phyloP scores from a whole-genome alignment of 2,888 invertebrate species.

The Drosophila affinis region DNA sequence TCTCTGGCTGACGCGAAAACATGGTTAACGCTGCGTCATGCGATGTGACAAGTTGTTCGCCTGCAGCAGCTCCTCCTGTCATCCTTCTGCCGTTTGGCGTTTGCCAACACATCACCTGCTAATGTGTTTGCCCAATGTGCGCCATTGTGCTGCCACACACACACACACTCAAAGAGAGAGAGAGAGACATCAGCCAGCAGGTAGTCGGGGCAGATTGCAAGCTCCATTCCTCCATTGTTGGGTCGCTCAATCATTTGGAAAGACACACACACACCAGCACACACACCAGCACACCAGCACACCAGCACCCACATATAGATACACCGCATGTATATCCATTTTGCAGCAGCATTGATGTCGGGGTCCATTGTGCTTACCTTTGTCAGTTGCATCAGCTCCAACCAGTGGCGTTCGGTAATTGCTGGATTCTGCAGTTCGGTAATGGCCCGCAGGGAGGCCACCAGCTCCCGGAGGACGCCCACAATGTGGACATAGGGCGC shows the following conservation, averaged over 20 bases:
- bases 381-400: slow-evolving; percentile 96
- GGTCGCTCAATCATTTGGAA: slow-evolving; percentile 54
- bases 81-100: background rate
- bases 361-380: slow-evolving; percentile 86
- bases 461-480: slow-evolving; percentile 93
- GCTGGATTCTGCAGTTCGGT: slow-evolving; percentile 97
- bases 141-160: slow-evolving; percentile 12
- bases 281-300: slow-evolving; percentile 6
- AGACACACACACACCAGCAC: slow-evolving; percentile 8
- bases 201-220: slow-evolving; percentile 4
- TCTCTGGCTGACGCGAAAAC: background rate
- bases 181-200: slow-evolving; percentile 1
- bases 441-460: slow-evolving; percentile 96
- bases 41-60: slow-evolving; percentile 1
- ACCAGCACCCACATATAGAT: slow-evolving; percentile 5
- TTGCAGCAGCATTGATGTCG: slow-evolving; percentile 5
- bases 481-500: slow-evolving; percentile 92
- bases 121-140: slow-evolving; percentile 53
- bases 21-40: slow-evolving; percentile 8
- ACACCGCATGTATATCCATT: background rate
- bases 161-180: slow-evolving; percentile 14
- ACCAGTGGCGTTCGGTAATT: slow-evolving; percentile 97
- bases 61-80: slow-evolving; percentile 1
- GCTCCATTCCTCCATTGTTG: slow-evolving; percentile 36
- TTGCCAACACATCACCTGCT: slow-evolving; percentile 28